phyloP scores from a whole-genome alignment of 2,888 invertebrate species.

The Melipona bicolor region DNA sequence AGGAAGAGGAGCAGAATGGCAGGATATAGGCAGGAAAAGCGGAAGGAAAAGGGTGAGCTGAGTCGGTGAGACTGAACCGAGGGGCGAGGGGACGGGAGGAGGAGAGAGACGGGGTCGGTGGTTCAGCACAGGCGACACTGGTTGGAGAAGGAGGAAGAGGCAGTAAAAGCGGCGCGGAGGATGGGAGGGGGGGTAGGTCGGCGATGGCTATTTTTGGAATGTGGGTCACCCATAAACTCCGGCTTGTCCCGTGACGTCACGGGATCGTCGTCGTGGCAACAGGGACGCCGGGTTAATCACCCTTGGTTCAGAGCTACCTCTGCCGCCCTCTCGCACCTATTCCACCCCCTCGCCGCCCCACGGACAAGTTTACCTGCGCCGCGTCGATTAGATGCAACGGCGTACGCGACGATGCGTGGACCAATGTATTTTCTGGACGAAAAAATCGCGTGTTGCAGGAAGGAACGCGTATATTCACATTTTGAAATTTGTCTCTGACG shows the following conservation, averaged over 20 bases:
- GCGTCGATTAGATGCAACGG: slow-evolving; percentile 5
- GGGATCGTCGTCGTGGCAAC: slow-evolving; percentile 82
- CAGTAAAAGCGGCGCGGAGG: slow-evolving; percentile 50
- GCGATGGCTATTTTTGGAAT: slow-evolving; percentile 82
- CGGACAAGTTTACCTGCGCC: slow-evolving; percentile 37
- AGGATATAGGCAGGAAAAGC: slow-evolving; percentile 21
- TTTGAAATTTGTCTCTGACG: background rate
- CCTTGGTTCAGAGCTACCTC: slow-evolving; percentile 60
- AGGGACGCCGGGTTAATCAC: slow-evolving; percentile 81
- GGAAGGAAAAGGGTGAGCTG: slow-evolving; percentile 26
- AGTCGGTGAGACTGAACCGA: slow-evolving; percentile 22
- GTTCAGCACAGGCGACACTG: slow-evolving; percentile 63
- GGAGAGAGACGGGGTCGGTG: slow-evolving; percentile 50
- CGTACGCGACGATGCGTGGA: background rate
- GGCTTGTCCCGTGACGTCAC: slow-evolving; percentile 83
- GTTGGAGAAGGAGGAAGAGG: slow-evolving; percentile 35
- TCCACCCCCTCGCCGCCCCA: slow-evolving; percentile 18
- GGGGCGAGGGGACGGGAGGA: slow-evolving; percentile 42
- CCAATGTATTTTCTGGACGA: background rate
- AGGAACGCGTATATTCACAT: background rate
- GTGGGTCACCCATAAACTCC: slow-evolving; percentile 83
- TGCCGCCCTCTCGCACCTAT: slow-evolving; percentile 34
- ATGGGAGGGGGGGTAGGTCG: slow-evolving; percentile 63
- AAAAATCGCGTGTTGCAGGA: background rate
- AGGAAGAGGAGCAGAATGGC: slow-evolving; percentile 20